A percentile compares a stretch with the other conserved stretches of the same genome.
phyloP scores from a whole-genome alignment of 64 coral and sea anemone genomes.

The Dendrophyllia cribrosa region DNA sequence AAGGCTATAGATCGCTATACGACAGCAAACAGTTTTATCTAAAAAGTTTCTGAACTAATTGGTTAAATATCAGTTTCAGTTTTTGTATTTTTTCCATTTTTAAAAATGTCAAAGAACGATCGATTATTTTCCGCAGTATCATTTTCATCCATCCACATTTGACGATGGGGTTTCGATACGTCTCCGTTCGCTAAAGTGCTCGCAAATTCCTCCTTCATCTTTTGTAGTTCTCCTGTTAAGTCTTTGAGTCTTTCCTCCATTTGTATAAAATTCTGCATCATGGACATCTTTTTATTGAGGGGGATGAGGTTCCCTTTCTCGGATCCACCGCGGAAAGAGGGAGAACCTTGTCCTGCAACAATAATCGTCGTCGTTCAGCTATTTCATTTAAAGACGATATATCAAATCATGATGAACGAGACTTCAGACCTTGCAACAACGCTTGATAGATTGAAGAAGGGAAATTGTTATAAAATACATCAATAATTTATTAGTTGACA shows the following conservation, averaged over 20 bases:
- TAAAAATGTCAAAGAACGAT: not conserved
- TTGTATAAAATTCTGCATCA: constrained; percentile 31
- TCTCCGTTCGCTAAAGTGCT: not conserved
- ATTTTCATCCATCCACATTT: not conserved
- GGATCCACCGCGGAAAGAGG: not conserved
- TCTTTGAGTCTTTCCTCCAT: constrained; percentile 36
- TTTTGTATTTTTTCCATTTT: constrained; percentile 11
- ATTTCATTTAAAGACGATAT: no score
- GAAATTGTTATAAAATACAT: no score
- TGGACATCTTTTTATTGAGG: not conserved
- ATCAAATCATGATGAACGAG: no score
- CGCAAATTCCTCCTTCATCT: constrained; percentile 19
- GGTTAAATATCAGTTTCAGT: not conserved
- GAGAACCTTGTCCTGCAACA: not conserved
- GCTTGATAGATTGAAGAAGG: no score
- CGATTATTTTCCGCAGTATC: not conserved
- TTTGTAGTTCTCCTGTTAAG: constrained; percentile 4
- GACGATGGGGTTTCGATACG: not conserved
- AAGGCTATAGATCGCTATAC: no score
- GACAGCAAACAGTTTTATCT: no score
- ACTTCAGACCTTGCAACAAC: no score
- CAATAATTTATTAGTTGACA: no score
- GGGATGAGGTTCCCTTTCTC: constrained; percentile 21
- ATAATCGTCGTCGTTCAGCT: not conserved
- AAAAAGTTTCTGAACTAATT: not conserved